Percentiles rank a stretch among this genome's conserved stretches.
Evolutionary conservation across 1,140 invertebrate genomes (phyloP).

Genomic region (Wiebesia pumilae): DNA sequence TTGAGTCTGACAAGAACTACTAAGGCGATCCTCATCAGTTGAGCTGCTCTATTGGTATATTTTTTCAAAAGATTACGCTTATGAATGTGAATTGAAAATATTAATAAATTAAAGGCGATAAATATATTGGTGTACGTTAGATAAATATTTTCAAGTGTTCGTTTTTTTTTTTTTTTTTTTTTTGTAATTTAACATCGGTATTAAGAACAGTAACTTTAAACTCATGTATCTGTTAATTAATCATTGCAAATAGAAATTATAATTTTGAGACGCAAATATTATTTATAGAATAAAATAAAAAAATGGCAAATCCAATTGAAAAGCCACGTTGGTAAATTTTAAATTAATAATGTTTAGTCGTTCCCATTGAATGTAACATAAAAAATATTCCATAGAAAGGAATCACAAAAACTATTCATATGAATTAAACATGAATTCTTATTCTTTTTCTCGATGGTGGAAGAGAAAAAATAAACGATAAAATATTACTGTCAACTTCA

Average conservation of each 20-base stretch:
- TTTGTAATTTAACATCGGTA: no score
- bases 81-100: not conserved
- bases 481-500: not conserved
- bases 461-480: not conserved
- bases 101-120: not conserved
- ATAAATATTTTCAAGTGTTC: not conserved
- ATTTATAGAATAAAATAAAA: not conserved
- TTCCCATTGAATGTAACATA: not conserved
- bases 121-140: not conserved
- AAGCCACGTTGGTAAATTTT: not conserved
- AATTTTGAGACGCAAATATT: not conserved
- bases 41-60: not conserved
- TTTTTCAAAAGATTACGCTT: not conserved
- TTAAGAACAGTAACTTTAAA: no score
- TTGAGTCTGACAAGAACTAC: not conserved
- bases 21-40: not conserved
- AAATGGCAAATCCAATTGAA: not conserved
- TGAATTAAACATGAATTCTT: slow-evolving; percentile 3
- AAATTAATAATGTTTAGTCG: not conserved
- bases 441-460: not conserved
- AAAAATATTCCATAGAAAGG: not conserved
- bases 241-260: not conserved
- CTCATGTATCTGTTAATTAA: no score
- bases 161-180: no score
- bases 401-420: not conserved